Percentiles rank a stretch among this genome's conserved stretches.
Evolutionary conservation across 2,888 invertebrate genomes (phyloP).

Genomic region (Eustalomyia histrio): DNA sequence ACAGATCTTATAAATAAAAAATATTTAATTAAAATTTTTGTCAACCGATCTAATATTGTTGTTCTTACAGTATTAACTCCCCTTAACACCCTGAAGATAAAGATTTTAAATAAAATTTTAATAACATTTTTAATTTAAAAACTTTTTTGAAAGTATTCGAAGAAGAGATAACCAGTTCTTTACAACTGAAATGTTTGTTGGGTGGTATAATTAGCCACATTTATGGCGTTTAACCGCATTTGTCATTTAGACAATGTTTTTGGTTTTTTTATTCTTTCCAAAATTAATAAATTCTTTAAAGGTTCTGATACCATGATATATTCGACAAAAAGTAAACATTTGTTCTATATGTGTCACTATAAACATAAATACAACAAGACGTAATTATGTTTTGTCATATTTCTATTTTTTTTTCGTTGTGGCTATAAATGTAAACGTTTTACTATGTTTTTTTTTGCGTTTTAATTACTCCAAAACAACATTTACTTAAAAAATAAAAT

Average conservation of each 20-base stretch:
- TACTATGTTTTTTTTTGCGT: conserved; percentile 3
- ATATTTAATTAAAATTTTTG: too few relatives aligned
- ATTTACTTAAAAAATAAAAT: not conserved
- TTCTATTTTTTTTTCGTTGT: not conserved
- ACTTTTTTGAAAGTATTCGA: too few relatives aligned
- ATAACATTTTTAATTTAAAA: too few relatives aligned
- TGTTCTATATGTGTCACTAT: not conserved
- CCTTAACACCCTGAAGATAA: too few relatives aligned
- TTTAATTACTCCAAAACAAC: not conserved
- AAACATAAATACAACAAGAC: not conserved
- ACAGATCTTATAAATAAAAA: too few relatives aligned
- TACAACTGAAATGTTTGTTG: too few relatives aligned
- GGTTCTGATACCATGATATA: not conserved
- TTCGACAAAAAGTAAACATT: conserved; percentile 3
- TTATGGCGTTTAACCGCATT: too few relatives aligned
- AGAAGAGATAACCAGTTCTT: too few relatives aligned
- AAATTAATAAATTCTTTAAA: not conserved
- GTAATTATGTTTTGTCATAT: not conserved
- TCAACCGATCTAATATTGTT: too few relatives aligned
- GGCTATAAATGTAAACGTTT: conserved; percentile 4
- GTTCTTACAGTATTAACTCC: too few relatives aligned
- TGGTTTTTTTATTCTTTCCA: not conserved
- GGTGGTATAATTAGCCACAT: too few relatives aligned
- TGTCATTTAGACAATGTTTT: not conserved
- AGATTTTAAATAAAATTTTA: too few relatives aligned